phyloP scores from a whole-genome alignment of 2,113 vertebrate species.

The Cygnus atratus region DNA sequence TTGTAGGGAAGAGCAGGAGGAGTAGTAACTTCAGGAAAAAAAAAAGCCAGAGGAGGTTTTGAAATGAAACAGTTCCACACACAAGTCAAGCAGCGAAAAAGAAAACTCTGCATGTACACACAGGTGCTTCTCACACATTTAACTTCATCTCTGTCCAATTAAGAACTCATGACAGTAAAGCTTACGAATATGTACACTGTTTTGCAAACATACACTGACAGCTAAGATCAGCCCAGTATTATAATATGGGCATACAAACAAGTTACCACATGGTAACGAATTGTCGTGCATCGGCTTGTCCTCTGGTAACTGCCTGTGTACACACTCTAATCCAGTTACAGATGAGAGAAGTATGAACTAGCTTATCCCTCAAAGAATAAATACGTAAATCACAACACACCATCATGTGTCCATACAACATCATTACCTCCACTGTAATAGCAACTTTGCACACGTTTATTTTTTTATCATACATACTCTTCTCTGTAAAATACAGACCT shows the following conservation, averaged over 20 bases:
- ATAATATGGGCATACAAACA: neutral
- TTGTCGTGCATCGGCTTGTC: neutral
- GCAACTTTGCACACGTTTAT: neutral
- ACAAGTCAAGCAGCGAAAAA: neutral
- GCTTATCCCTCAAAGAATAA: neutral
- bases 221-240: neutral
- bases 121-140: neutral
- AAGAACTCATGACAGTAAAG: neutral
- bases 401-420: neutral
- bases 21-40: neutral
- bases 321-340: neutral
- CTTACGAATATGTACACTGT: neutral
- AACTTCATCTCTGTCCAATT: neutral
- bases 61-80: neutral
- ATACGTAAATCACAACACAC: neutral
- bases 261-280: neutral
- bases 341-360: neutral
- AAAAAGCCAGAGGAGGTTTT: neutral
- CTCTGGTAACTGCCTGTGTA: neutral
- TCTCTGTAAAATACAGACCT: constrained; percentile 44
- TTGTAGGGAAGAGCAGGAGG: neutral
- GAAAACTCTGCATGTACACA: neutral
- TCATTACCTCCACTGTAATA: neutral
- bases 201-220: neutral
- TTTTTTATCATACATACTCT: constrained; percentile 5